A percentile compares a stretch with the other conserved stretches of the same genome.
Evolutionary conservation across 2,888 invertebrate genomes (phyloP).

Genomic region (Drosophila formosana): DNA sequence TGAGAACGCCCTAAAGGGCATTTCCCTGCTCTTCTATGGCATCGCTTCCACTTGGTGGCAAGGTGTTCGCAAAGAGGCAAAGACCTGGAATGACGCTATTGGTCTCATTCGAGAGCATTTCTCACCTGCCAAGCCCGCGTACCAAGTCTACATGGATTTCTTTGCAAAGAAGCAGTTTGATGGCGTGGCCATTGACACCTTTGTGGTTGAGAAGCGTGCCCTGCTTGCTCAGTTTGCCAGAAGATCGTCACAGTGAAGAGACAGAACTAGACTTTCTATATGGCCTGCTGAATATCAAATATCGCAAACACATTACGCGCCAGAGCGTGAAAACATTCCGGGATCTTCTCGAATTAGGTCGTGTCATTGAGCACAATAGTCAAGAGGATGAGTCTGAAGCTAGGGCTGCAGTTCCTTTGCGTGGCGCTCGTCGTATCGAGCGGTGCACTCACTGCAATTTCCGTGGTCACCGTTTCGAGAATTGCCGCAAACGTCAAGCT

Average conservation of each 20-base stretch:
- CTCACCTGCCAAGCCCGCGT: constrained; percentile 82
- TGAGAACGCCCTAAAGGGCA: constrained; percentile 80
- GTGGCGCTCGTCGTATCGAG: constrained; percentile 55
- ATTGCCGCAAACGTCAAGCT: constrained; percentile 76
- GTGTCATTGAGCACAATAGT: constrained; percentile 79
- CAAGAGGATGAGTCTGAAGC: constrained; percentile 54
- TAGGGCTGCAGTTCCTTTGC: constrained; percentile 39
- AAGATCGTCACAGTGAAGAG: constrained; percentile 80
- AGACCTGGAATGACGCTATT: constrained; percentile 79
- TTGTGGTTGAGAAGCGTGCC: constrained; percentile 81
- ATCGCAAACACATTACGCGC: constrained; percentile 80
- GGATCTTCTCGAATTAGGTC: constrained; percentile 80
- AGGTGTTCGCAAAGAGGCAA: constrained; percentile 81
- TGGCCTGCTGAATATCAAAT: constrained; percentile 79
- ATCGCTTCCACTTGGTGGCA: constrained; percentile 84
- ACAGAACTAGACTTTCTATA: constrained; percentile 82
- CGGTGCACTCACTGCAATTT: constrained; percentile 81
- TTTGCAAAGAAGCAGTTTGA: constrained; percentile 78
- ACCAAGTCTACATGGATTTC: constrained; percentile 83
- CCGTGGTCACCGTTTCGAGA: constrained; percentile 77
- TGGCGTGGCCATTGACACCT: constrained; percentile 74
- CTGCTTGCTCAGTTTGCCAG: constrained; percentile 82
- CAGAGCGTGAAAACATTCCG: constrained; percentile 75
- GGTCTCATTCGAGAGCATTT: constrained; percentile 82
- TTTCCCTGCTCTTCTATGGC: constrained; percentile 79